Conservation (phyloP, 2,888 invertebrate genomes). For the Pachydiplax longipennis region DNA sequence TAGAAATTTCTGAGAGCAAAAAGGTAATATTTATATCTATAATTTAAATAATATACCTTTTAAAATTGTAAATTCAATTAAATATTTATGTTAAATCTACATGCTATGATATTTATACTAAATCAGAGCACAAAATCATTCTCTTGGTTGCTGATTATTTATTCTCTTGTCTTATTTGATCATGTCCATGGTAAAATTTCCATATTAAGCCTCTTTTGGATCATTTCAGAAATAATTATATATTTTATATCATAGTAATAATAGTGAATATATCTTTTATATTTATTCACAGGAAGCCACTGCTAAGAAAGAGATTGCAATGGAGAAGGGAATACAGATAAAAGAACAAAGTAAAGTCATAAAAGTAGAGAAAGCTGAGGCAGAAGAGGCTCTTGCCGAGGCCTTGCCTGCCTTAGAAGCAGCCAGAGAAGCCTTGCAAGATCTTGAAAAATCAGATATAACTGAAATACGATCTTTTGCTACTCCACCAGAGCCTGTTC, state of each 20-base stretch:
- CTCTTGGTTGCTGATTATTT: too few relatives aligned
- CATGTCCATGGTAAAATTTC: too few relatives aligned
- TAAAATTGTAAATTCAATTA: too few relatives aligned
- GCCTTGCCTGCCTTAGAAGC: conserved; percentile 86
- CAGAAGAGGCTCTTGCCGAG: conserved; percentile 78
- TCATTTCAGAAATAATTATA: too few relatives aligned
- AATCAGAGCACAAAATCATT: too few relatives aligned
- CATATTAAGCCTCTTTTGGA: too few relatives aligned
- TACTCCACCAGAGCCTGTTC: conserved; percentile 89
- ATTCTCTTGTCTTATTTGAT: too few relatives aligned
- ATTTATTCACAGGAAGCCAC: conserved; percentile 68
- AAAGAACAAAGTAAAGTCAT: conserved; percentile 83
- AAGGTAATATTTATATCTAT: neutral
- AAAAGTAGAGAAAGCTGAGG: conserved; percentile 81
- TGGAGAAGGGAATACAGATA: conserved; percentile 81
- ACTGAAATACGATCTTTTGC: conserved; percentile 92
- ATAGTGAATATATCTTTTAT: neutral
- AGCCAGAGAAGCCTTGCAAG: conserved; percentile 79
- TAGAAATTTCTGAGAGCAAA: conserved; percentile 65
- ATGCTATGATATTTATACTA: too few relatives aligned
- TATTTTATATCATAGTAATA: neutral
- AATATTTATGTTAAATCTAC: too few relatives aligned
- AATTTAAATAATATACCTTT: neutral
- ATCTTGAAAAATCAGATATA: conserved; percentile 88
- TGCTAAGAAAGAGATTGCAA: conserved; percentile 80